Evolutionary conservation across 2,113 vertebrate species (phyloP).

Genomic region (Eulemur rufifrons): DNA sequence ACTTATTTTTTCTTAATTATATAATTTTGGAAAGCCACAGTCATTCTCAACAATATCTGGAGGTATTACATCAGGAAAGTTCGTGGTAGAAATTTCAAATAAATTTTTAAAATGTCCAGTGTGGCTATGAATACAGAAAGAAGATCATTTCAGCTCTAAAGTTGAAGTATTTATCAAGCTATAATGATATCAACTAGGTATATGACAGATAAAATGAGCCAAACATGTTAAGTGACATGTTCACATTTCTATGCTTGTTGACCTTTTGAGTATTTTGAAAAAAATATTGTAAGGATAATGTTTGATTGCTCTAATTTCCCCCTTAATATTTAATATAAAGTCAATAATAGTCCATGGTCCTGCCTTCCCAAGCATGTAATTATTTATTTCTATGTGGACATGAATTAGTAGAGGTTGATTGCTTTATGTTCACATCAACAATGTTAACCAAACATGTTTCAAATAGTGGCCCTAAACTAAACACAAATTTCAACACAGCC

Average conservation of each 20-base stretch:
- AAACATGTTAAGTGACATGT: neutral
- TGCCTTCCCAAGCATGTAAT: neutral
- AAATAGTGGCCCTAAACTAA: neutral
- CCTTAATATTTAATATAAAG: conserved; percentile 7
- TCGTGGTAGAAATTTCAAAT: neutral
- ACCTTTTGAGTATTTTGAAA: neutral
- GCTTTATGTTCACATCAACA: neutral
- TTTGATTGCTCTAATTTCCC: neutral
- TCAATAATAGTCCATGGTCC: neutral
- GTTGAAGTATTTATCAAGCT: neutral
- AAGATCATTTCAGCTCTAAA: neutral
- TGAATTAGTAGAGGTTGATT: neutral
- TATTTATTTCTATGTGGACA: neutral
- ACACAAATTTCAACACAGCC: neutral
- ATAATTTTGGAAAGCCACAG: neutral
- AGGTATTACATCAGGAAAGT: neutral
- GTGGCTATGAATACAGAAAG: neutral
- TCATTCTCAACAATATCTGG: neutral
- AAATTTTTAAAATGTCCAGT: neutral
- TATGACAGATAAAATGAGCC: neutral
- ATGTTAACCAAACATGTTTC: neutral
- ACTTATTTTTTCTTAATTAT: conserved; percentile 11
- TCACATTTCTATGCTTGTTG: neutral
- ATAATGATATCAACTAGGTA: neutral
- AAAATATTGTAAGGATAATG: neutral